These are phyloP conservation scores for Stratiolaelaps scimitus DNA, from an alignment of 1,140 invertebrate species.

Conservation along the genomic window DNA sequence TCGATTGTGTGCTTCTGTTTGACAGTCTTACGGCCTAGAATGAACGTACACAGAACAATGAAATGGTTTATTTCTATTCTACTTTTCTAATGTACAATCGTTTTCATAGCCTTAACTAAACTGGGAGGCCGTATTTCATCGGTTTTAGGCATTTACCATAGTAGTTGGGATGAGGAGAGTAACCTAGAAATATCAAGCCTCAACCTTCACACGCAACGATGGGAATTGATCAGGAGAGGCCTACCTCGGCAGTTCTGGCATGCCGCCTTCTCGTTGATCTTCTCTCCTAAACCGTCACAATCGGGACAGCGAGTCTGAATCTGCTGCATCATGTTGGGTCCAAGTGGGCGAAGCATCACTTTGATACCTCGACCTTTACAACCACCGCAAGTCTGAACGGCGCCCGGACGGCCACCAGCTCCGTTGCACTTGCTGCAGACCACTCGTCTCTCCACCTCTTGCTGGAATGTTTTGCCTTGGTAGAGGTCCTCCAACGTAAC, in stretches of 20 bases:
- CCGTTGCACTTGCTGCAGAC: conserved; percentile 43
- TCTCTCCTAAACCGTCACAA: conserved; percentile 54
- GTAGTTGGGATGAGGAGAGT: too few species aligned
- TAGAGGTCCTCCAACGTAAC: conserved; percentile 45
- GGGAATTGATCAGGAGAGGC: too few species aligned
- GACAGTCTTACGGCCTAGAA: conserved; percentile 40
- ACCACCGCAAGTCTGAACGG: conserved; percentile 37
- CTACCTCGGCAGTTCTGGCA: conserved; percentile 58
- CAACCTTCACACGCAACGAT: too few species aligned
- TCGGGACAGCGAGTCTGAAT: conserved; percentile 42
- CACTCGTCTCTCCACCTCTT: conserved; percentile 43
- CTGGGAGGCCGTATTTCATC: too few species aligned
- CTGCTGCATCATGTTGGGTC: conserved; percentile 45
- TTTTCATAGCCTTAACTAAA: too few species aligned
- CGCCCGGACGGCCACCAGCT: conserved; percentile 40
- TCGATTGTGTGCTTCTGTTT: conserved; percentile 49
- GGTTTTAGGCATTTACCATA: too few species aligned
- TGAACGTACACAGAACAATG: too few species aligned
- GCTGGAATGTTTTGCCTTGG: conserved; percentile 44
- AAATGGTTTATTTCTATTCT: too few species aligned
- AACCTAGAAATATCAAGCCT: too few species aligned
- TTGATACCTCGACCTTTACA: conserved; percentile 43
- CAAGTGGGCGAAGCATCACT: conserved; percentile 42
- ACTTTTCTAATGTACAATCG: too few species aligned
- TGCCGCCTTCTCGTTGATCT: conserved; percentile 60